phyloP scores from a whole-genome alignment of 2,113 vertebrate species.

The human region DNA sequence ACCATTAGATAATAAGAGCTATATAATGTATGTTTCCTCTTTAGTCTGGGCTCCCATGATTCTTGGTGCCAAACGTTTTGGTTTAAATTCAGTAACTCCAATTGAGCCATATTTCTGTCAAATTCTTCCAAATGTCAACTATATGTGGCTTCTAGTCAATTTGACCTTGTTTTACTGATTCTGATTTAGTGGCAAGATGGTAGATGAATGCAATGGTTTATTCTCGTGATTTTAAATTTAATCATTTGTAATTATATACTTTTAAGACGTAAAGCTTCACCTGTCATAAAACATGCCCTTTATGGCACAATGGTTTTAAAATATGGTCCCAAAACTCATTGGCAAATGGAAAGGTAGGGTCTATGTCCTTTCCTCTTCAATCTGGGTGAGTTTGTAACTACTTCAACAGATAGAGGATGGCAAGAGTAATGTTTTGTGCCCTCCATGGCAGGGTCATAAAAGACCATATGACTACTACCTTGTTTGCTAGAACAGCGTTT shows the following conservation, averaged over 20 bases:
- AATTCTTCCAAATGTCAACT: not conserved
- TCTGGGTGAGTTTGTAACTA: not conserved
- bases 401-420: not conserved
- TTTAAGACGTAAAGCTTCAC: not conserved
- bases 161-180: not conserved
- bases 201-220: not conserved
- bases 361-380: not conserved
- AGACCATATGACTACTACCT: not conserved
- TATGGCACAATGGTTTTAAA: not conserved
- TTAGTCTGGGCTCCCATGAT: not conserved
- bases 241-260: not conserved
- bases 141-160: not conserved
- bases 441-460: not conserved
- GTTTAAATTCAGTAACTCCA: not conserved
- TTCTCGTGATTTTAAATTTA: not conserved
- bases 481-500: not conserved
- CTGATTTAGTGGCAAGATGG: not conserved
- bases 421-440: not conserved
- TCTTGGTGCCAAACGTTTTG: not conserved
- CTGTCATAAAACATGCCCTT: not conserved
- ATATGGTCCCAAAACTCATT: not conserved
- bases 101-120: not conserved
- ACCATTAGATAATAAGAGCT: not conserved
- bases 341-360: not conserved
- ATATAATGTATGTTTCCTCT: not conserved